Percentiles rank a stretch among this genome's conserved stretches.
Evolutionary conservation across 2,888 invertebrate species (phyloP).

Genomic region (Tenthredo distinguenda): DNA sequence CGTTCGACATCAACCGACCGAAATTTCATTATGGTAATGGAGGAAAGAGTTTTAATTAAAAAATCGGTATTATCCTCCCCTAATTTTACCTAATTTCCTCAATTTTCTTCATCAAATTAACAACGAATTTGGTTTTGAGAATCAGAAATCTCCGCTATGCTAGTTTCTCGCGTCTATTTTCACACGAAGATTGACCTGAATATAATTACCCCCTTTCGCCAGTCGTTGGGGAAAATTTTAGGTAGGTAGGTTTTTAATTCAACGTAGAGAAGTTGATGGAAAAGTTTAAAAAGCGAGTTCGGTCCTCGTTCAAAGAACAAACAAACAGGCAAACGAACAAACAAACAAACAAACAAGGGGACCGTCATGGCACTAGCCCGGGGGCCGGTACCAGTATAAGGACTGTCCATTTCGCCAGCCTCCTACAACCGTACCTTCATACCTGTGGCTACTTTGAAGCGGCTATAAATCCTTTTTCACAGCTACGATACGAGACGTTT

Average conservation of each 20-base stretch:
- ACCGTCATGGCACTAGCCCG: not conserved
- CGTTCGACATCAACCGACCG: not conserved
- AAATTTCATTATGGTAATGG: not conserved
- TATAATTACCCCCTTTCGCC: not conserved
- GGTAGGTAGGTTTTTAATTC: not conserved
- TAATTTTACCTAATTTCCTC: not conserved
- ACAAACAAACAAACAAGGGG: not conserved
- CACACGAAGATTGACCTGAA: not conserved
- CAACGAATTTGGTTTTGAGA: not conserved
- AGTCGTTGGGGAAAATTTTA: not conserved
- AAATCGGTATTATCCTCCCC: not conserved
- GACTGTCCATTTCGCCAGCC: not conserved
- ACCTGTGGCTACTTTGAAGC: conserved; percentile 46
- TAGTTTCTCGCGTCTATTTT: not conserved
- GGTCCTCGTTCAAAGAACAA: conserved; percentile 25
- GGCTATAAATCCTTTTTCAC: not conserved
- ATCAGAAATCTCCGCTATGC: not conserved
- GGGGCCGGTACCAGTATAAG: not conserved
- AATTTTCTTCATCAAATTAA: not conserved
- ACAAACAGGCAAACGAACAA: conserved; percentile 33
- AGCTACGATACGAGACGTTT: not conserved
- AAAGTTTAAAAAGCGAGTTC: conserved; percentile 25
- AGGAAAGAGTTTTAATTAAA: not conserved
- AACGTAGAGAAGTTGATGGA: conserved; percentile 10
- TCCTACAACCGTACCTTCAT: not conserved